phyloP scores from a whole-genome alignment of 2,888 invertebrate species.

The Lasioglossum calceatum region DNA sequence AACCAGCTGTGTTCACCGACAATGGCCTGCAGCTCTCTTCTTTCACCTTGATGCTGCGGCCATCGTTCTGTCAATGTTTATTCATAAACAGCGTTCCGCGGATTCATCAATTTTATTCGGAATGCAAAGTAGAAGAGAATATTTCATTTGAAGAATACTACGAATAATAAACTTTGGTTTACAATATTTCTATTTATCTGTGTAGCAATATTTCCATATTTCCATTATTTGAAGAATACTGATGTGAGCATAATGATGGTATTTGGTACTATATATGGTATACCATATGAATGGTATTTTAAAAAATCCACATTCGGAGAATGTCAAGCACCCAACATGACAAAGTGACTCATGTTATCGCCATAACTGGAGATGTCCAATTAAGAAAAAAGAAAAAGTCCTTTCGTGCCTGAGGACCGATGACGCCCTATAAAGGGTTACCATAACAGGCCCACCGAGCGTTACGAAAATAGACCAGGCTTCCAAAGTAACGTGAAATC shows the following conservation, averaged over 20 bases:
- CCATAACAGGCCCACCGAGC: neutral
- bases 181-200: too few species aligned
- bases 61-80: slow-evolving; percentile 36
- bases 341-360: neutral
- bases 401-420: neutral
- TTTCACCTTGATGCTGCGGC: slow-evolving; percentile 26
- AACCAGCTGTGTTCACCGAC: slow-evolving; percentile 62
- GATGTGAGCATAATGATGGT: too few species aligned
- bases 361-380: neutral
- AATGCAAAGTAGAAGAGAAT: neutral
- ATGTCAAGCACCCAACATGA: neutral
- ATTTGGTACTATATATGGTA: too few species aligned
- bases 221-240: too few species aligned
- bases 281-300: too few species aligned
- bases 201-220: too few species aligned
- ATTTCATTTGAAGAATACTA: neutral
- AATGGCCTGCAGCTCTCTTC: slow-evolving; percentile 61
- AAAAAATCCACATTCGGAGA: neutral
- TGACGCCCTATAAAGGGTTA: neutral
- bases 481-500: neutral
- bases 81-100: slow-evolving; percentile 1
- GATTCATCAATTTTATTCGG: neutral
- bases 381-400: neutral
- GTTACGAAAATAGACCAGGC: neutral
- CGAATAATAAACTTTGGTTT: too few species aligned